Base-by-base conservation (phyloP, 2,113 vertebrate species). In the Suricata suricatta region DNA sequence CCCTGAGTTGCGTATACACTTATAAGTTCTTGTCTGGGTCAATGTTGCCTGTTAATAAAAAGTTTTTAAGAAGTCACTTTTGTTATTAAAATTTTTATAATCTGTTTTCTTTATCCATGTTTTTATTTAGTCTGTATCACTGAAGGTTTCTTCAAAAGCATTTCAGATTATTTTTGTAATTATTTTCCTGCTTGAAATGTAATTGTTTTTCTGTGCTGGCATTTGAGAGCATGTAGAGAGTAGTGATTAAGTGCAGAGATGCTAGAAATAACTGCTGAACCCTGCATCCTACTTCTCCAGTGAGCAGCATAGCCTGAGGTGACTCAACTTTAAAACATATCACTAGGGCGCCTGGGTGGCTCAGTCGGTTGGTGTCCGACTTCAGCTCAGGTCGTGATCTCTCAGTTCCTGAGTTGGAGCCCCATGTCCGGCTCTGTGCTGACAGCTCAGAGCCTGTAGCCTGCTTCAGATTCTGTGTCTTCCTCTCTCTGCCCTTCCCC, bases 151-250 rank as follows among this genome's bases (percentile, higher is more conserved):
- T 92, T 23, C 29, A 41, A 63, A 79, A 74, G 8, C 15, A 31
- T 88, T 94, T 95, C n/a, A 86, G 17, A 35, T 88, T 44, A 35
- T 27, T 84, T 97, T 93, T 88, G 27, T 83, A 8, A 69, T 80
- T 74, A 79, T 92, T 93, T 92, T 93, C 38, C 31, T 84, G 64
- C 3, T 57, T 81, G 72, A 92, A 52, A 83, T 31, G 79, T 91
- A 47, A 90, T 84, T 88, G 25, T 84, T 66, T 72, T 94, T 27
- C 15, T 77, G 2, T 21, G 17, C 25, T 54, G 29, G 12, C 47
- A 23, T 87, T 60, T 50, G 68, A 77, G 6, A 71, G 47, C 6
- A 14, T 63, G 4, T 69, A 7, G 15, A 88, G 6, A 5, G 9
- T 84, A 23, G 15, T 47, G 13, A 44, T 76, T 41, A 66, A 79